These are phyloP conservation scores for Emydoidea blandingii DNA, from an alignment of 2,797 vertebrate species.

Conservation along the genomic window DNA sequence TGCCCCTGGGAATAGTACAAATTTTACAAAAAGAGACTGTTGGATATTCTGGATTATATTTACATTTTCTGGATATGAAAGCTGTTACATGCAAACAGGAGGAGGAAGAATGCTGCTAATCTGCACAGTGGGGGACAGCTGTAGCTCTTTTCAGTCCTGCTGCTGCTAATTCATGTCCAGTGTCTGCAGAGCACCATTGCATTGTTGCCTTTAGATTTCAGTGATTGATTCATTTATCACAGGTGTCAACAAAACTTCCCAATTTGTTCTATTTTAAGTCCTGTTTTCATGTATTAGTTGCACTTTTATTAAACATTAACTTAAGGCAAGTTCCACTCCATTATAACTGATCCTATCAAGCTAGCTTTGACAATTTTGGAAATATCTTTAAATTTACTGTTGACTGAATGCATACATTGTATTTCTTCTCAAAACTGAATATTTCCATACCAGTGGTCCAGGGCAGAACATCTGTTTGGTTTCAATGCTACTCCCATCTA, in stretches of 20 bases:
- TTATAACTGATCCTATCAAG: neutral
- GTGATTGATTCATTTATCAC: neutral
- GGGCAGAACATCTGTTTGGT: constrained; percentile 25
- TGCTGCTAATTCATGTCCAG: neutral
- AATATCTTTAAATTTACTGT: neutral
- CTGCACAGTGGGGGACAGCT: neutral
- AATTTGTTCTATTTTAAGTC: neutral
- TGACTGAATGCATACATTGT: neutral
- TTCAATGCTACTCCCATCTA: neutral
- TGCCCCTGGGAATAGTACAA: neutral
- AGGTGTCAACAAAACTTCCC: neutral
- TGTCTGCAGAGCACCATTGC: neutral
- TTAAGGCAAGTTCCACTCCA: neutral
- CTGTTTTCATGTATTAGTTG: neutral
- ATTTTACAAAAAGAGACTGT: neutral
- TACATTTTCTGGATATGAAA: neutral
- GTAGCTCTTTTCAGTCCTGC: neutral
- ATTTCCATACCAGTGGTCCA: neutral
- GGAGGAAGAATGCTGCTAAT: neutral
- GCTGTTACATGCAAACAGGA: neutral
- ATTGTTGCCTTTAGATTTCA: neutral
- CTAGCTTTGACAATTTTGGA: neutral
- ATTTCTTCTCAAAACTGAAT: neutral
- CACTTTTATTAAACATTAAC: neutral
- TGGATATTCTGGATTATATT: neutral